phyloP scores from a whole-genome alignment of 2,888 invertebrate genomes.

The Nomada ruficornis region DNA sequence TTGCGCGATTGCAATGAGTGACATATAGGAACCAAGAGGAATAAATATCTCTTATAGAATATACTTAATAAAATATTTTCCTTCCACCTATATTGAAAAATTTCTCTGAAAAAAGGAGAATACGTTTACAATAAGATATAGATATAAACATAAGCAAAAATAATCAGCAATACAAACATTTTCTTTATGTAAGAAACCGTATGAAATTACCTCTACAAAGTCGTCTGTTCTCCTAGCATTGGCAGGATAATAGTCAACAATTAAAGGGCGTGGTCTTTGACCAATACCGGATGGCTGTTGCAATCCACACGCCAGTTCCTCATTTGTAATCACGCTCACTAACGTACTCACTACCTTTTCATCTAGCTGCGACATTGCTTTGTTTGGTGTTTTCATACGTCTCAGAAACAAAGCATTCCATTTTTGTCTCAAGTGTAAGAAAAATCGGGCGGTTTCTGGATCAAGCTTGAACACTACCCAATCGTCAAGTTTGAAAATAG shows the following conservation, averaged over 20 bases:
- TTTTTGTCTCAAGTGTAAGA: constrained; percentile 90
- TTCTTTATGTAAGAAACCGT: too few species aligned
- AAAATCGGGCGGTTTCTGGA: constrained; percentile 88
- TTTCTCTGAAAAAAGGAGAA: constrained; percentile 62
- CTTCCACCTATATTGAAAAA: constrained; percentile 51
- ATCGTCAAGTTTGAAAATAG: constrained; percentile 88
- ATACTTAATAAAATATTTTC: constrained; percentile 28
- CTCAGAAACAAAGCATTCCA: constrained; percentile 89
- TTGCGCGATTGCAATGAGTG: constrained; percentile 1
- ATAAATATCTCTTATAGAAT: constrained; percentile 29
- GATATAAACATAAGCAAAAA: not conserved
- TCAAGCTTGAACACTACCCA: constrained; percentile 91
- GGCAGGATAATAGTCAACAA: constrained; percentile 86
- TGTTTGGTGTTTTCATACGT: constrained; percentile 87
- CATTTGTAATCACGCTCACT: constrained; percentile 88
- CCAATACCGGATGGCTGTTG: constrained; percentile 91
- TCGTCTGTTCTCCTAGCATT: constrained; percentile 80
- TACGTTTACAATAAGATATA: constrained; percentile 25
- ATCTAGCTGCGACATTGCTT: constrained; percentile 87
- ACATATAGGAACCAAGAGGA: constrained; percentile 49
- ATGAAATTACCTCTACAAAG: constrained; percentile 70
- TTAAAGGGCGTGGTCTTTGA: constrained; percentile 90
- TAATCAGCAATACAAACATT: not conserved
- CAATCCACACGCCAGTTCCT: constrained; percentile 89
- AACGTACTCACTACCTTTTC: constrained; percentile 89